These are phyloP conservation scores for Nematopogon swammerdamellus DNA, from an alignment of 2,888 invertebrate genomes.

Conservation along the genomic window DNA sequence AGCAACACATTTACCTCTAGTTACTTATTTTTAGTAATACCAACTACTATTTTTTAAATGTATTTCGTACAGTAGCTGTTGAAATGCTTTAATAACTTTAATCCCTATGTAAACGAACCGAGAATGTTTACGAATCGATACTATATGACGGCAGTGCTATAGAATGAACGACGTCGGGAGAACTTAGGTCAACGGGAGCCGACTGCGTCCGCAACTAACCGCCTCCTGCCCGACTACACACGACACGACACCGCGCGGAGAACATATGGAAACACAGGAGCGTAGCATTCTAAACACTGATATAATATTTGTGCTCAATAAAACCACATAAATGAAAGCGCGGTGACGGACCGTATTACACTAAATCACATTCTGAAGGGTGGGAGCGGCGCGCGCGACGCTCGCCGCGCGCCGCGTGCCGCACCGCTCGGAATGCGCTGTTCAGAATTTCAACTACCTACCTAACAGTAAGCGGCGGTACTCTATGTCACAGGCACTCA, in stretches of 20 bases:
- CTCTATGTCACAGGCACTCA: slow-evolving; percentile 50
- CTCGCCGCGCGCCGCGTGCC: slow-evolving; percentile 20
- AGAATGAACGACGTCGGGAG: background rate
- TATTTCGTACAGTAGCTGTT: background rate
- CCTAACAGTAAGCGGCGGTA: slow-evolving; percentile 57
- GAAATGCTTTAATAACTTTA: background rate
- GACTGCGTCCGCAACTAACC: background rate
- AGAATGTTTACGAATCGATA: background rate
- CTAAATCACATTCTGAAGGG: background rate
- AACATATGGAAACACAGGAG: background rate
- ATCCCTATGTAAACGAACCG: background rate
- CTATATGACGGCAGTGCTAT: background rate
- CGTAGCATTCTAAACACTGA: background rate
- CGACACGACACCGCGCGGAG: background rate
- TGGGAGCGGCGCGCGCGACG: no score
- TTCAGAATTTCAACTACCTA: slow-evolving; percentile 55
- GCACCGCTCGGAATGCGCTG: slow-evolving; percentile 34
- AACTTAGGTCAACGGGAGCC: background rate
- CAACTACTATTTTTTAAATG: background rate
- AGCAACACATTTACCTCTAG: background rate
- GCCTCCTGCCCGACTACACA: background rate
- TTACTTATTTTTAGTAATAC: background rate
- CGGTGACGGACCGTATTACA: background rate
- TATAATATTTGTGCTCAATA: background rate
- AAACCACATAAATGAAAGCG: background rate